Percentiles rank a stretch among this genome's conserved stretches.
Conservation (phyloP, 2,888 invertebrate species). For the Diplolepis rosae region DNA sequence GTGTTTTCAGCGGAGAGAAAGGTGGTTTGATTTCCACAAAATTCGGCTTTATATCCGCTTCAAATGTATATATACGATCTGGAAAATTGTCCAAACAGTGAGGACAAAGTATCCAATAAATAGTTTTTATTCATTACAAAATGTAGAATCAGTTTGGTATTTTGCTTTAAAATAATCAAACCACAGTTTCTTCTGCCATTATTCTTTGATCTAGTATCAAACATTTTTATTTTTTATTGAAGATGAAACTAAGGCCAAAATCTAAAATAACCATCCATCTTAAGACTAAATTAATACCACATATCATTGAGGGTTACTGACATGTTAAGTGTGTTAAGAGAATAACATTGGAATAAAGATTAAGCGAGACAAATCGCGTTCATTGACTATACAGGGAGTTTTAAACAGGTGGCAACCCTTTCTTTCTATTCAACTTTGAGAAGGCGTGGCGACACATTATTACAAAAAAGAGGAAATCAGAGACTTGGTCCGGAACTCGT, state of each 20-base stretch:
- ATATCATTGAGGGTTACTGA: slow-evolving; percentile 41
- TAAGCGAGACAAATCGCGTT: slow-evolving; percentile 57
- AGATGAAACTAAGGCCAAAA: no score
- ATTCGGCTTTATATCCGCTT: slow-evolving; percentile 12
- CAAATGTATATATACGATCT: neutral
- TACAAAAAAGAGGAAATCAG: slow-evolving; percentile 36
- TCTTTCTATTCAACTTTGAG: slow-evolving; percentile 31
- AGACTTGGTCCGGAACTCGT: neutral
- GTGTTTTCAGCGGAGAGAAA: slow-evolving; percentile 2
- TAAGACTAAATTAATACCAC: no score
- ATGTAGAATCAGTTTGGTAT: no score
- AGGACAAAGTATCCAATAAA: neutral
- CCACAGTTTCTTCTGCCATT: no score
- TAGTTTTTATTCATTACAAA: neutral
- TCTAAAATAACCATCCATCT: no score
- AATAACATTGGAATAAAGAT: slow-evolving; percentile 55
- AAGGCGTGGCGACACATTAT: slow-evolving; percentile 42
- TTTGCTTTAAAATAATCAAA: no score
- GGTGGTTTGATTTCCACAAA: slow-evolving; percentile 30
- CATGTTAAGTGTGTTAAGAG: slow-evolving; percentile 42
- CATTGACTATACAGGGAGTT: slow-evolving; percentile 60
- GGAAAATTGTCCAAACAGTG: neutral
- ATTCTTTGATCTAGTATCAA: no score
- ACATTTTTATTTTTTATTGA: no score
- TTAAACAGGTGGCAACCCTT: slow-evolving; percentile 42